A percentile compares a stretch with the other conserved stretches of the same genome.
Conservation (phyloP, 2,113 vertebrate species). For the Microcebus lehilahytsara region DNA sequence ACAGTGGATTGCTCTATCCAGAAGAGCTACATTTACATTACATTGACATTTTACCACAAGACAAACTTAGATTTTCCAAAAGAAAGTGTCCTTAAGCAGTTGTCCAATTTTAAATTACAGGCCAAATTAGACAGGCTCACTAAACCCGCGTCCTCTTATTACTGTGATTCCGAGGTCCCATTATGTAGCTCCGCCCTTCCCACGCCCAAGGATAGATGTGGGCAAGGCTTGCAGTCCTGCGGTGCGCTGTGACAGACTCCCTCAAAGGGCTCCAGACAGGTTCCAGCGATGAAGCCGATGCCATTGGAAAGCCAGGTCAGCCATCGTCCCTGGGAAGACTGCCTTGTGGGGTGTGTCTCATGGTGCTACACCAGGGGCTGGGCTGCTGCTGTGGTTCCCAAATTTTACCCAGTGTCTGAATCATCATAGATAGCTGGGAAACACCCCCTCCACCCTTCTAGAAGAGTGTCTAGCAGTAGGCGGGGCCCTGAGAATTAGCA, state of each 20-base stretch:
- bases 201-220: constrained; percentile 58
- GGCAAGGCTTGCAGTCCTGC: background rate
- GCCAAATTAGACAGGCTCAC: constrained; percentile 73
- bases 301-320: background rate
- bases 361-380: background rate
- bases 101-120: constrained; percentile 70
- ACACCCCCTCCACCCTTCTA: background rate
- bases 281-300: background rate
- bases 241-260: background rate
- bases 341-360: background rate
- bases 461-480: background rate
- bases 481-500: background rate
- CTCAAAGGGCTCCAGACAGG: background rate
- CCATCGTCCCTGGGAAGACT: background rate
- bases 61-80: constrained; percentile 63
- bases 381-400: background rate
- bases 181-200: constrained; percentile 66
- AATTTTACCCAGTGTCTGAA: background rate
- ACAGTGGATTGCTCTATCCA: background rate
- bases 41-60: constrained; percentile 53
- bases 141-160: constrained; percentile 74
- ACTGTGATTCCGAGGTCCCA: constrained; percentile 75
- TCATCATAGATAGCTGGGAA: background rate
- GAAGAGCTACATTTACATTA: constrained; percentile 45
- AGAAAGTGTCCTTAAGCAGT: constrained; percentile 63